A percentile compares a stretch with the other conserved stretches of the same genome.
These are phyloP conservation scores for Drosophila leontia DNA, from an alignment of 1,140 invertebrate genomes.

Conservation along the genomic window DNA sequence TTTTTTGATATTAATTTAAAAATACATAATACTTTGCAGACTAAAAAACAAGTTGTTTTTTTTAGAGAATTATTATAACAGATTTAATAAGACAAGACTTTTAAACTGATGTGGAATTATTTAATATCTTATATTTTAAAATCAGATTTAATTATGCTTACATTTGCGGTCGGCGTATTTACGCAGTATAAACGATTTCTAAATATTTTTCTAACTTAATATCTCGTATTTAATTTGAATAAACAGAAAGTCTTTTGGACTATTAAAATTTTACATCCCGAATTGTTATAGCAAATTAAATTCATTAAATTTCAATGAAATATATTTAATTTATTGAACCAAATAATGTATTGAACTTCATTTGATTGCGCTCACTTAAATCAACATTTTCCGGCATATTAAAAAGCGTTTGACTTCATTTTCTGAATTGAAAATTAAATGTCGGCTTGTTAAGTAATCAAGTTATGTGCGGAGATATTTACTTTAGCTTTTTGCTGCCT, in stretches of 20 bases:
- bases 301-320: neutral
- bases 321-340: neutral
- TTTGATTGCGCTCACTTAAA: slow-evolving; percentile 11
- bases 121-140: no score
- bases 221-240: neutral
- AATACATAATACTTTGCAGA: neutral
- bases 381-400: neutral
- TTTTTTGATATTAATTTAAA: neutral
- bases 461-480: slow-evolving; percentile 42
- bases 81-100: no score
- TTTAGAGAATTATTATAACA: no score
- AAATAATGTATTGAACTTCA: neutral
- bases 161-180: no score
- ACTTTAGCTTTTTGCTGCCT: slow-evolving; percentile 44
- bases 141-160: no score
- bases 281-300: neutral
- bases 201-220: neutral
- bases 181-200: no score
- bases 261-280: no score
- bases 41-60: no score
- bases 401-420: neutral
- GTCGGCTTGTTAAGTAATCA: slow-evolving; percentile 31
- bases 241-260: neutral
- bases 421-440: slow-evolving; percentile 20
- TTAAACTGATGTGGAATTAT: no score